Evolutionary conservation across 2,888 invertebrate species (phyloP).

Genomic region (Enchytraeus crypticus): DNA sequence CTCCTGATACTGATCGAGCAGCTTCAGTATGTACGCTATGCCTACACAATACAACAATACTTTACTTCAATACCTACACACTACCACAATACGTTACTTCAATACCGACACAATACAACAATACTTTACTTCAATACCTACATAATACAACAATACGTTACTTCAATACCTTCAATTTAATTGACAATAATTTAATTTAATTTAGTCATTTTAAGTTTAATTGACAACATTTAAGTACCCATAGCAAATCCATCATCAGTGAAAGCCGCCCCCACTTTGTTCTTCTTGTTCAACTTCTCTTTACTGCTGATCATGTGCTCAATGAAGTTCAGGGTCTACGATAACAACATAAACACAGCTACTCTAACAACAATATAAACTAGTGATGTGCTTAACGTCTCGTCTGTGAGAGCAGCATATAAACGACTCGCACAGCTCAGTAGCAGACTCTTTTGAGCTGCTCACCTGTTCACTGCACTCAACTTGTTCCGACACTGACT

Average conservation of each 20-base stretch:
- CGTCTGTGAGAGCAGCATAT: too few species aligned
- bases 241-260: constrained; percentile 98
- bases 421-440: too few species aligned
- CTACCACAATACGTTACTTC: constrained; percentile 49
- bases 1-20: constrained; percentile 74
- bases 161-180: constrained; percentile 62
- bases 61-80: neutral
- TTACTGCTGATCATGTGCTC: constrained; percentile 85
- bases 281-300: constrained; percentile 83
- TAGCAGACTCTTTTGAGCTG: too few species aligned
- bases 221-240: too few species aligned
- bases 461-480: too few species aligned
- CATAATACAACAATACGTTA: neutral
- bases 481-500: too few species aligned
- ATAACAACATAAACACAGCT: constrained; percentile 16
- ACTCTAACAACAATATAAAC: neutral
- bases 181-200: too few species aligned
- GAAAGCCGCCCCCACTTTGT: constrained; percentile 76
- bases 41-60: constrained; percentile 48
- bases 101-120: constrained; percentile 52
- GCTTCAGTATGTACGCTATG: constrained; percentile 78
- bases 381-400: too few species aligned
- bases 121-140: neutral
- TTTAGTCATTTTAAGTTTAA: too few species aligned
- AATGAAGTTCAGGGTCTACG: constrained; percentile 80